Evolutionary conservation across 2,888 invertebrate species (phyloP), one percentile per base, ranked within the genome.

Genomic region (Amorpha juglandis): DNA sequence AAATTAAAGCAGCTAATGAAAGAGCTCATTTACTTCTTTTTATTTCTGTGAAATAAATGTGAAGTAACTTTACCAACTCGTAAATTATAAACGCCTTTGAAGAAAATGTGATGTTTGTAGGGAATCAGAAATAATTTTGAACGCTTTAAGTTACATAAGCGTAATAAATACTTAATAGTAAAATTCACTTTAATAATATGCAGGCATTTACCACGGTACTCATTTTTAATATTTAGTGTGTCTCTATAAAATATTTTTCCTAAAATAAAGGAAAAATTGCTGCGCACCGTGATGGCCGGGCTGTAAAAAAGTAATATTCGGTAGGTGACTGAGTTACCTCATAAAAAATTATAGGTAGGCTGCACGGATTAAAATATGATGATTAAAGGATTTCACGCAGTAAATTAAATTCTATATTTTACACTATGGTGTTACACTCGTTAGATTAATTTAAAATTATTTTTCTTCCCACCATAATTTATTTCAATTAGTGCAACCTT

Each of bases 231-330:
- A 69, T 62, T 63, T 65, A 68, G 66, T 66, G 66, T 71, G 69
- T 70, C 67, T 27, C 67, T 72, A 75, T 76, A 78, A 78, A 82
- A 81, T 78, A 71, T 74, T 75, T 74, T 76, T 80, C 79, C 79
- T 78, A 81, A 64, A 55, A 64, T 48, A 45, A 51, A 27, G 48
- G 78, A 75, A 78, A 82, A 81, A 81, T 80, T 71, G 77, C 75
- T 67, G 69, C 66, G 71, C 72, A 76, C 75, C 80, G 83, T 84
- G 84, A 84, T 82, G 80, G 81, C 74, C 70, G 67, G 78, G 83
- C 68, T 79, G 81, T 87, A 86, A 87, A 87, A 87, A 81, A 78
- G 81, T 81, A 82, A 84, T 86, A 81, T 77, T 75, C 73, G 78
- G 73, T 74, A 78, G 81, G 78, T 74, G 80, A 77, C 77, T 76